These are phyloP conservation scores for Anolis apletophallus DNA, from an alignment of 2,797 vertebrate species.

Conservation along the genomic window DNA sequence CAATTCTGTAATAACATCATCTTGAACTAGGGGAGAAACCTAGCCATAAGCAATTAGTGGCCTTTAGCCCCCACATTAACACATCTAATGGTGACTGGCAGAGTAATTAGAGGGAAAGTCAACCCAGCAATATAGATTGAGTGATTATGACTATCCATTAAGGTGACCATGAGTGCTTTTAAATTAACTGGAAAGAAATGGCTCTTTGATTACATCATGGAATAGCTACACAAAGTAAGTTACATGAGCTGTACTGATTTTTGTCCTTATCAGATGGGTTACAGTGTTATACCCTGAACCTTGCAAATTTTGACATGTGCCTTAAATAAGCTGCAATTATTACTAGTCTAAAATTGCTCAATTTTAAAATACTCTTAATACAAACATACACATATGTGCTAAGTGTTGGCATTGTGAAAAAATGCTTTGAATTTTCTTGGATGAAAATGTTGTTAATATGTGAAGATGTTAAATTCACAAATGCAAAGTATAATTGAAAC, in stretches of 20 bases:
- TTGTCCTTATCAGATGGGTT: background rate
- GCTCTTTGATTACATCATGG: background rate
- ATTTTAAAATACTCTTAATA: background rate
- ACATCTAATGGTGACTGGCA: slow-evolving; percentile 35
- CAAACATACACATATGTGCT: background rate
- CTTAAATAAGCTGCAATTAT: background rate
- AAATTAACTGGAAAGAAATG: slow-evolving; percentile 1
- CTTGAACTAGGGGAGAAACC: slow-evolving; percentile 14
- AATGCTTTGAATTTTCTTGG: background rate
- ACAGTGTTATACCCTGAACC: background rate
- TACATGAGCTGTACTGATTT: background rate
- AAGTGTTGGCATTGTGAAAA: background rate
- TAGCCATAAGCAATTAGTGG: slow-evolving; percentile 39
- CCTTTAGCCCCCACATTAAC: slow-evolving; percentile 43
- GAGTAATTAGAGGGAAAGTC: slow-evolving; percentile 36
- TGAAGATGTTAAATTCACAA: background rate
- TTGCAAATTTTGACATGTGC: background rate
- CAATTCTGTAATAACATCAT: background rate
- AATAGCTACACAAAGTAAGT: slow-evolving; percentile 20
- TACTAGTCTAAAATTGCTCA: background rate
- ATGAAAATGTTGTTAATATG: background rate
- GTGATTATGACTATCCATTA: slow-evolving; percentile 26
- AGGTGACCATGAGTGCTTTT: slow-evolving; percentile 23
- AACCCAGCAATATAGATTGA: slow-evolving; percentile 26
- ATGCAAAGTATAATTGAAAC: background rate